Percentiles rank a stretch among this genome's conserved stretches.
Evolutionary conservation across 2,797 vertebrate species (phyloP).

Genomic region (Pseudochaenichthys georgianus): DNA sequence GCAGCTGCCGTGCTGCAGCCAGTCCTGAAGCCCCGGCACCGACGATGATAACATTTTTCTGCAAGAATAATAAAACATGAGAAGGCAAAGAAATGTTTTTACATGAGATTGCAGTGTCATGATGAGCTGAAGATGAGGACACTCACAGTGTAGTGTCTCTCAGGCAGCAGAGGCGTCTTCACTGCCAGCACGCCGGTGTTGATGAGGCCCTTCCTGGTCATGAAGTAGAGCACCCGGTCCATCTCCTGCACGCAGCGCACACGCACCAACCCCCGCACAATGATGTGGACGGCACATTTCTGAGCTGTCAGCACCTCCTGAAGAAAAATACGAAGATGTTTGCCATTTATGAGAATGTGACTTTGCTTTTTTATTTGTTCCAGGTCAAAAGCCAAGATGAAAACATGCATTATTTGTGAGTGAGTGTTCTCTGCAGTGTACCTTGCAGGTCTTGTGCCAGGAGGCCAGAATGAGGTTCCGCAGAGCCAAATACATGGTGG

Average conservation of each 20-base stretch:
- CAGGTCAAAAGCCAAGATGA: too few species aligned
- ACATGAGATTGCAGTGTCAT: neutral
- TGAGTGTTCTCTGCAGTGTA: slow-evolving; percentile 52
- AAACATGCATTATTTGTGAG: neutral
- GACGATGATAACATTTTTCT: slow-evolving; percentile 94
- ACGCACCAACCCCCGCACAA: slow-evolving; percentile 92
- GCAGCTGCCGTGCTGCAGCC: slow-evolving; percentile 94
- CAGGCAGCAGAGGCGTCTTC: slow-evolving; percentile 90
- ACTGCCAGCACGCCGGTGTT: slow-evolving; percentile 94
- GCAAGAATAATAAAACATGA: slow-evolving; percentile 23
- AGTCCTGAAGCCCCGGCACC: slow-evolving; percentile 95
- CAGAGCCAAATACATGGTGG: slow-evolving; percentile 97
- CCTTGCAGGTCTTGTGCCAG: slow-evolving; percentile 95
- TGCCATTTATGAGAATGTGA: too few species aligned
- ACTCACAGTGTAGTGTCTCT: slow-evolving; percentile 89
- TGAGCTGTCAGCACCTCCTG: slow-evolving; percentile 93
- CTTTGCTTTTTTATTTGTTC: neutral
- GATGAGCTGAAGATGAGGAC: neutral
- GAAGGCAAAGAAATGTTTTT: too few species aligned
- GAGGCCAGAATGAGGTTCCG: slow-evolving; percentile 95
- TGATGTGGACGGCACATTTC: slow-evolving; percentile 91
- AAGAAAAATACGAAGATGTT: neutral
- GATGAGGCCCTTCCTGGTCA: slow-evolving; percentile 96
- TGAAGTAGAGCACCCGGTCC: slow-evolving; percentile 94
- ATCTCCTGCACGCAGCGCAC: slow-evolving; percentile 94